phyloP scores from a whole-genome alignment of 2,888 invertebrate species.

The Megastigmus dorsalis region DNA sequence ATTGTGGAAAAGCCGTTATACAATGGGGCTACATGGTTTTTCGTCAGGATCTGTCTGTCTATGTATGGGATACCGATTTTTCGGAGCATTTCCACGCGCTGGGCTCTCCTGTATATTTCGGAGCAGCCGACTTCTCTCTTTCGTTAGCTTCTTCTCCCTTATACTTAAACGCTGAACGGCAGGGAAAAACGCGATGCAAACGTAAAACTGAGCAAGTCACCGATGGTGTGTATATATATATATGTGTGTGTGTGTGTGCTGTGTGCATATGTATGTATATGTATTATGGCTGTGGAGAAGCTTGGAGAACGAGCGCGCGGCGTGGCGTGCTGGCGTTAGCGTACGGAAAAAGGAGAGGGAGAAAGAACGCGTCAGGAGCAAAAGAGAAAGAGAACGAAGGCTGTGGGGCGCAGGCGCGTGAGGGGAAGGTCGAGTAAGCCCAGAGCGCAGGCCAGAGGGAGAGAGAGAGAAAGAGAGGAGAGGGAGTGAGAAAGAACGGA shows the following conservation, averaged over 20 bases:
- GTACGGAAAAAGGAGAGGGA: slow-evolving; percentile 28
- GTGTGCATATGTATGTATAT: too few relatives aligned
- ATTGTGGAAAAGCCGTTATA: slow-evolving; percentile 11
- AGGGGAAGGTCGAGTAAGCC: too few relatives aligned
- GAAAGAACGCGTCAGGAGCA: slow-evolving; percentile 37
- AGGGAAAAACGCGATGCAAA: slow-evolving; percentile 5
- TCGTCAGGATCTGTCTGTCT: too few relatives aligned
- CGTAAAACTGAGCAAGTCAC: slow-evolving; percentile 7
- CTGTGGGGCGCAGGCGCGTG: too few relatives aligned
- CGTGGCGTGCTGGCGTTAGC: slow-evolving; percentile 25
- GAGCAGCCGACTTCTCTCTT: not conserved
- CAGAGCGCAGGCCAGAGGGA: too few relatives aligned
- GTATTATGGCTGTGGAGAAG: slow-evolving; percentile 37
- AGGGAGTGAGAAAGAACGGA: not conserved
- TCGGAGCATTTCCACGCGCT: too few relatives aligned
- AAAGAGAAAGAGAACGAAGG: slow-evolving; percentile 45
- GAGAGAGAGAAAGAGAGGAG: slow-evolving; percentile 31
- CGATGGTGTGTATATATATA: too few relatives aligned
- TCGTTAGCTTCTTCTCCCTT: not conserved
- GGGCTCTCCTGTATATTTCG: too few relatives aligned
- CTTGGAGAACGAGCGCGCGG: slow-evolving; percentile 27
- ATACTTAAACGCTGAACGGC: not conserved
- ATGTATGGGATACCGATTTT: too few relatives aligned
- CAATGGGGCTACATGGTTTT: too few relatives aligned
- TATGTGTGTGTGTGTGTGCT: too few relatives aligned